Conservation (phyloP, 2,797 vertebrate genomes). For the Hipposideros larvatus region DNA sequence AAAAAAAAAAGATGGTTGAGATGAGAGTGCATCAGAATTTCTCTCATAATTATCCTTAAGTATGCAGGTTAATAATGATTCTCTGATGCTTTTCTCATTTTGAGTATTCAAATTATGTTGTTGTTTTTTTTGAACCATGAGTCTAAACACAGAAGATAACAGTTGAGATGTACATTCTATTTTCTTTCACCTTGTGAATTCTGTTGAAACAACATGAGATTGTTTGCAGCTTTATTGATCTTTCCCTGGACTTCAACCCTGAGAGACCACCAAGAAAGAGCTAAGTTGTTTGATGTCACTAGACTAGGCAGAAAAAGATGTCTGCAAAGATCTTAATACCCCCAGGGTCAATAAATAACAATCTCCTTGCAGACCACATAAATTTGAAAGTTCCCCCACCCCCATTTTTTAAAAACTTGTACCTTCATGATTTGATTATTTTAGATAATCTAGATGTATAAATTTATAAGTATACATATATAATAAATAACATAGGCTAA, state of each 20-base stretch:
- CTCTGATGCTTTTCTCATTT: neutral
- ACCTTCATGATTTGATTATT: slow-evolving; percentile 42
- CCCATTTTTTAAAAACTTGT: neutral
- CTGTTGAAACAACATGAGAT: slow-evolving; percentile 50
- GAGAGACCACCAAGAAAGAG: neutral
- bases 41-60: neutral
- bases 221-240: slow-evolving; percentile 71
- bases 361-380: neutral
- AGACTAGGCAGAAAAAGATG: slow-evolving; percentile 41
- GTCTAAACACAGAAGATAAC: neutral
- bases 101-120: neutral
- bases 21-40: neutral
- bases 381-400: neutral
- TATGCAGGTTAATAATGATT: neutral
- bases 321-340: slow-evolving; percentile 4
- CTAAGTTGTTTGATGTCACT: slow-evolving; percentile 67
- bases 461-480: neutral
- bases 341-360: neutral
- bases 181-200: slow-evolving; percentile 63
- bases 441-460: neutral
- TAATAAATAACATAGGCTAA: neutral
- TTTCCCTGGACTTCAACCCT: slow-evolving; percentile 41
- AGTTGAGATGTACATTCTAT: slow-evolving; percentile 33
- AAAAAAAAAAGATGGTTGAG: neutral
- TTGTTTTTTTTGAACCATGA: neutral